A percentile compares a stretch with the other conserved stretches of the same genome.
phyloP scores from a whole-genome alignment of 2,888 invertebrate species.

The Drosophila sordidapex region DNA sequence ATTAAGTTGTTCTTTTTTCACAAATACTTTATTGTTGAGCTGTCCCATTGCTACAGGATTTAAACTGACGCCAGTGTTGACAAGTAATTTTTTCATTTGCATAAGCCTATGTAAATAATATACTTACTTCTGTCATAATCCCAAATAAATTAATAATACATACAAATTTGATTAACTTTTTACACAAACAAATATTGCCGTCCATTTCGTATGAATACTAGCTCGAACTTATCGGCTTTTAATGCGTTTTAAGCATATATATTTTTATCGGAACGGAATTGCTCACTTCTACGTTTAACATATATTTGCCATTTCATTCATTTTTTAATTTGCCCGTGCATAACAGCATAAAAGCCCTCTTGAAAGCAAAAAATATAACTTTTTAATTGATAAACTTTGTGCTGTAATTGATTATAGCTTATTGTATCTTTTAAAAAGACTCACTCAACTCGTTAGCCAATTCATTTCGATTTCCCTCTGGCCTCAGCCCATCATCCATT shows the following conservation, averaged over 20 bases:
- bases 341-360: not conserved
- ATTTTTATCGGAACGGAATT: not conserved
- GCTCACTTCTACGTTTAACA: not conserved
- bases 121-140: not conserved
- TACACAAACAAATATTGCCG: not conserved
- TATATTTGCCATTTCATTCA: not conserved
- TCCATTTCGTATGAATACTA: not conserved
- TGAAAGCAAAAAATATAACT: not conserved
- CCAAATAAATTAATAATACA: not conserved
- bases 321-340: not conserved
- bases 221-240: not conserved
- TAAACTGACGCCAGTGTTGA: not conserved
- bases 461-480: conserved; percentile 1
- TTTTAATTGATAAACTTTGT: conserved; percentile 1
- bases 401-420: conserved; percentile 3
- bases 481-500: not conserved
- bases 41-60: not conserved
- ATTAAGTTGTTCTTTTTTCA: not conserved
- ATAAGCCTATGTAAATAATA: not conserved
- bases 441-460: conserved; percentile 29
- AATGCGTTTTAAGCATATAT: not conserved
- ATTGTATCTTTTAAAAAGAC: conserved; percentile 6
- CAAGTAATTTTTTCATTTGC: not conserved
- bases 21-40: not conserved
- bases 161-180: conserved; percentile 1